Base-by-base conservation (phyloP, 2,113 vertebrate genomes). In the Bombycilla garrulus region DNA sequence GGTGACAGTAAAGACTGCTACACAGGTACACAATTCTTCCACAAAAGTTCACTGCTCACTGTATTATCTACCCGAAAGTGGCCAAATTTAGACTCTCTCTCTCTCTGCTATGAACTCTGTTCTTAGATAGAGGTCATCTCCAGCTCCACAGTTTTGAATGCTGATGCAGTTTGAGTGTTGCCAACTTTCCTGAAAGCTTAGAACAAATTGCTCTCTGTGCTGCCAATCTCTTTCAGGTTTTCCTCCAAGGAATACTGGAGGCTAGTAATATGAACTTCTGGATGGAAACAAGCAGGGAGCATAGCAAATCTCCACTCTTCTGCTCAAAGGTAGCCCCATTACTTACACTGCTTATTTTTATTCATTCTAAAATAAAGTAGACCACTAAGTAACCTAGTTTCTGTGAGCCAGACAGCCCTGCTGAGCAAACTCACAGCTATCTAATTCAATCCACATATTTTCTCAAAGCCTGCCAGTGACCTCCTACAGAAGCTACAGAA, bases 151-250 rank as follows among this genome's bases (percentile, higher is more conserved):
- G 78, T 72, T 95, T 56, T 74, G 79, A 95, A 93, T 90, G 51
- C 42, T 94, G 90, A 95, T 92, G 54, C 38, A 57, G 67, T 94
- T 81, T 78, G 85, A 86, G 51, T 8, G 47, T 81, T 92, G 60
- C 67, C 67, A 83, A 73, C 95, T 94, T 95, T 90, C 67, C 66
- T 88, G 90, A 96, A 82, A 93, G 66, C 74, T 88, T 44, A 69
- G 53, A 93, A 90, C 51, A 95, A 91, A 90, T 82, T 94, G 51
- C 51, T 83, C 58, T 92, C 79, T 88, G 28, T 5, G 8, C 87
- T 90, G 71, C 35, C 54, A 71, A 80, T 72, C 64, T 93, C 79
- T 86, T 90, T 69, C 74, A 67, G 50, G 17, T 81, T 88, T 96
- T 90, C 60, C 90, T 96, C 91, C 64, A 86, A 86, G 93, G 96